A percentile compares a stretch with the other conserved stretches of the same genome.
Conservation (phyloP, 2,113 vertebrate species). For the Pycnonotus jocosus region DNA sequence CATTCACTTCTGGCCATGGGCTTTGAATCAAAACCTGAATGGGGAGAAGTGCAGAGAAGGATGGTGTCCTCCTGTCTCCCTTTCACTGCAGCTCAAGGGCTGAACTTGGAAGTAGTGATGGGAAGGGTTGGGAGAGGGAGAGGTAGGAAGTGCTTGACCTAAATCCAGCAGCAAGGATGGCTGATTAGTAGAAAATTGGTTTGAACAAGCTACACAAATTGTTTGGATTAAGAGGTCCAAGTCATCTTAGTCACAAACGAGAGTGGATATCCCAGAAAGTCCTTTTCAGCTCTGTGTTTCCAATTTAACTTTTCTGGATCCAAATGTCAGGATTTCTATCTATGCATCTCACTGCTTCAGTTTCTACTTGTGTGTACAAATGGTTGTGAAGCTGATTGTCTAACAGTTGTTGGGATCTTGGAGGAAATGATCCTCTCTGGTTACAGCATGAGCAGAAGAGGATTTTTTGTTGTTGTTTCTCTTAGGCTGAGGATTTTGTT, state of each 20-base stretch:
- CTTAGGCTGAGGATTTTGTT: background rate
- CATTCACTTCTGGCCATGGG: background rate
- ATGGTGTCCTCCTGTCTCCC: background rate
- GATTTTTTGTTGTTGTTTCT: background rate
- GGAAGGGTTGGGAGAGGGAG: background rate
- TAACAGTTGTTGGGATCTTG: background rate
- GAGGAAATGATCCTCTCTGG: background rate
- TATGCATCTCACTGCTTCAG: background rate
- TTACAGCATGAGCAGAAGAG: background rate
- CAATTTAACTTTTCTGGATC: background rate
- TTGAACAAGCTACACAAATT: background rate
- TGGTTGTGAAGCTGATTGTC: background rate
- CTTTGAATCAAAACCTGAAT: background rate
- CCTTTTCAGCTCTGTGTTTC: background rate
- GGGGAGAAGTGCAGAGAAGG: background rate
- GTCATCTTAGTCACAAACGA: background rate
- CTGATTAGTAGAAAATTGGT: background rate
- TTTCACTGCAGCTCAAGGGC: background rate
- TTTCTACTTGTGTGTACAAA: background rate
- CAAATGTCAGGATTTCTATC: background rate
- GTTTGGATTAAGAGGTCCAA: background rate
- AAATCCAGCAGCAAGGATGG: background rate
- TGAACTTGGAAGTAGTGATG: background rate
- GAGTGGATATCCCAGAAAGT: background rate
- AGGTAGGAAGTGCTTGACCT: background rate